Conservation (phyloP, 2,888 invertebrate species). For the Eupithecia dodoneata region DNA sequence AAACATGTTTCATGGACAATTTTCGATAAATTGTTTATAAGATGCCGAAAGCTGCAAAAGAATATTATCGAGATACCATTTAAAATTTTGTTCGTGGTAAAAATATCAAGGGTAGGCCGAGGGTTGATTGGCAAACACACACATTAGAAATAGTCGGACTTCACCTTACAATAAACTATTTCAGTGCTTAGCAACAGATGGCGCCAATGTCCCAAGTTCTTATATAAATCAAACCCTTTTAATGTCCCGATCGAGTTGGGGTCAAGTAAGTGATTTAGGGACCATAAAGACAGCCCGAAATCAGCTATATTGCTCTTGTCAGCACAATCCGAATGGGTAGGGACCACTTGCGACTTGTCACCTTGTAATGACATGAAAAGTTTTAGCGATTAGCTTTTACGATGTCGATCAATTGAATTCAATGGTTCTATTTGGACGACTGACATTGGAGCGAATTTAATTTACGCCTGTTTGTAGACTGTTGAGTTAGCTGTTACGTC, state of each 20-base stretch:
- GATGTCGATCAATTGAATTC: constrained; percentile 28
- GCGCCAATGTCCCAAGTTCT: constrained; percentile 78
- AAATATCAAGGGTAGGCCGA: neutral
- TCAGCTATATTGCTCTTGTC: constrained; percentile 73
- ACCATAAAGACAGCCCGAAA: constrained; percentile 74
- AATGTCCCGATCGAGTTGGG: constrained; percentile 73
- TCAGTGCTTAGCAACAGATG: constrained; percentile 75
- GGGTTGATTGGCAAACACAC: constrained; percentile 35
- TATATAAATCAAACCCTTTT: constrained; percentile 82
- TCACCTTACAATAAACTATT: constrained; percentile 76
- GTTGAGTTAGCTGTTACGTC: neutral
- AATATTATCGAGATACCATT: neutral
- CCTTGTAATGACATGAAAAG: constrained; percentile 43
- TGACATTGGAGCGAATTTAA: neutral
- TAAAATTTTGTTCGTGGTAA: neutral
- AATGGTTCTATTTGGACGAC: constrained; percentile 17
- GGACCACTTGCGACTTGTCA: constrained; percentile 60
- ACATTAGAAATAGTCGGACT: constrained; percentile 54
- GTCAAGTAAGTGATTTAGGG: constrained; percentile 80
- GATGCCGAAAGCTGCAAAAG: neutral
- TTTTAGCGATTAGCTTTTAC: constrained; percentile 39
- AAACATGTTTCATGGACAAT: neutral
- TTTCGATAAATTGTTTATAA: neutral
- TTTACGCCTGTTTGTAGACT: neutral
- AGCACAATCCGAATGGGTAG: constrained; percentile 66